Evolutionary conservation across 2,113 vertebrate genomes (phyloP).

Genomic region (Pelvicachromis taeniatus): DNA sequence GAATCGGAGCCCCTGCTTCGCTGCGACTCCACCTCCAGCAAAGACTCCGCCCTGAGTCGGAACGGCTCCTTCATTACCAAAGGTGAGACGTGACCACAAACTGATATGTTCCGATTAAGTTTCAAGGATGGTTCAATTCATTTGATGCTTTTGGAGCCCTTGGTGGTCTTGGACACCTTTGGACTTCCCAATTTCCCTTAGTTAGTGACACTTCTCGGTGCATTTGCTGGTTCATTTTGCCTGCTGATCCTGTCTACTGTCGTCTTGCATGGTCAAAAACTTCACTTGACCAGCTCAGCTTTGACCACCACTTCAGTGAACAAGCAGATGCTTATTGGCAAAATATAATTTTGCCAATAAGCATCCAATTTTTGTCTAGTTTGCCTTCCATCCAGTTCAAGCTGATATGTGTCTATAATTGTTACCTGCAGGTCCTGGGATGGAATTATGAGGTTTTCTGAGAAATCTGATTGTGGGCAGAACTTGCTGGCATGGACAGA

Average conservation of each 20-base stretch:
- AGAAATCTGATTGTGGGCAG: not conserved
- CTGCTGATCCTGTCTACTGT: not conserved
- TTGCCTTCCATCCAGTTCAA: not conserved
- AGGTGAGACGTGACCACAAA: conserved; percentile 72
- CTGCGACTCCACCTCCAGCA: conserved; percentile 95
- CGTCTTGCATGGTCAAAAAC: not conserved
- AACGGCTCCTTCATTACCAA: conserved; percentile 98
- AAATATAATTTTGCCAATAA: not conserved
- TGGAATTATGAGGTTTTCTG: not conserved
- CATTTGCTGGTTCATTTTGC: not conserved
- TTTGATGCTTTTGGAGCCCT: not conserved
- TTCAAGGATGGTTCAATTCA: not conserved
- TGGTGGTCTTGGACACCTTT: not conserved
- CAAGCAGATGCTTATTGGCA: not conserved
- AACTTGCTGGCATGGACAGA: not conserved
- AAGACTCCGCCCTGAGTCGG: conserved; percentile 91
- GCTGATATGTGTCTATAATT: not conserved
- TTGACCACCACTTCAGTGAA: not conserved
- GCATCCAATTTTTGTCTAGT: not conserved
- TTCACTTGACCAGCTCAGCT: not conserved
- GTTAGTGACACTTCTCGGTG: not conserved
- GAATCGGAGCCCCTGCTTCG: conserved; percentile 94
- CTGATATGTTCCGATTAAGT: not conserved
- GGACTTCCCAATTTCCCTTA: not conserved
- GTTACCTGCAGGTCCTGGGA: not conserved